Base-by-base conservation (phyloP, 1,140 invertebrate species). In the Psilanteris sp. region DNA sequence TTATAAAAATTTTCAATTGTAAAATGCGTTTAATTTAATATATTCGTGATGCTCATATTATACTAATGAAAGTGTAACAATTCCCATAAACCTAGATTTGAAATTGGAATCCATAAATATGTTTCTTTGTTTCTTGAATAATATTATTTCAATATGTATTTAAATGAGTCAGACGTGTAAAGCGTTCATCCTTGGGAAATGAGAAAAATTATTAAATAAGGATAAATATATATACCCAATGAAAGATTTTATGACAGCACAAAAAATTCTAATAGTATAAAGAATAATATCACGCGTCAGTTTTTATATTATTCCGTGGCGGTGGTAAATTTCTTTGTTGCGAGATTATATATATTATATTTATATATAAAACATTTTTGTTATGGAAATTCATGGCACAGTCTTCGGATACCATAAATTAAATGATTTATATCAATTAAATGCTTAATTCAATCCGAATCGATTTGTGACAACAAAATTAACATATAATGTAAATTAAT, bases 41-140 rank as follows among this genome's bases (percentile, higher is more conserved):
- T 3, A 18, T 39, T 39, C 13, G 20, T 6, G 18, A 10, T 37
- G 26, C 8, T 39, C 16, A 52, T 54, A 54, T 39, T 37, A n/a
- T 39, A 39, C 39, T 37, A 27, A 54, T 29, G 34, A 54, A 37
- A 37, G 48, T 54, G 34, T 54, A 37, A 54, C 34, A 6, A 18
- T 54, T 54, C 48, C 39, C 48, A 18, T 39, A 37, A 39, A 54
- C 48, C 48, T 54, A 54, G 15, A 54, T 54, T 54, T 7, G 3
- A 22, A 16, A 18, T 7, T n/a, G 8, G 24, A 26, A 32, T 37
- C 10, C n/a, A 48, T 32, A 6, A 27, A 20, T 4, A n/a, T 10
- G 15, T 7, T 24, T 43, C 22, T 14, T 39, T 39, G 7, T 22
- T 29, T 10, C 4, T 10, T 1, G n/a, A n/a, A 1, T 29, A 10